Percentiles rank a stretch among this genome's conserved stretches.
Conservation (phyloP, 2,888 invertebrate species). For the Pedicia rivosa region DNA sequence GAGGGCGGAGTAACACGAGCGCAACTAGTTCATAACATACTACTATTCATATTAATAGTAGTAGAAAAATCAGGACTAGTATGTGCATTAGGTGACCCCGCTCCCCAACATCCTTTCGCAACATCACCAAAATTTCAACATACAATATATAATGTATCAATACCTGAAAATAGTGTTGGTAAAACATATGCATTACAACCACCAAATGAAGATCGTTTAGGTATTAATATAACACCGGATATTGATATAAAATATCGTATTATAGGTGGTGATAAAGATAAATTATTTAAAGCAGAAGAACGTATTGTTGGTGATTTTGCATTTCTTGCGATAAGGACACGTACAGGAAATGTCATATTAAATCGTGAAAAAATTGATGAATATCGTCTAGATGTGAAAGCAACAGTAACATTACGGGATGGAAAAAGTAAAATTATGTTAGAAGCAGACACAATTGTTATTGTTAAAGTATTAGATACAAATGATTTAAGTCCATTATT, state of each 20-base stretch:
- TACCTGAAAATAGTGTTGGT: constrained; percentile 83
- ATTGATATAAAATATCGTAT: constrained; percentile 70
- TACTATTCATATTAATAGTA: no score
- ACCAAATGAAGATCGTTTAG: constrained; percentile 62
- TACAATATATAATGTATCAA: constrained; percentile 68
- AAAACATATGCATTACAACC: constrained; percentile 67
- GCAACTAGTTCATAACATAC: constrained; percentile 14
- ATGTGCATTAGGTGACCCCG: constrained; percentile 12
- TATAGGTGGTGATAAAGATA: constrained; percentile 70
- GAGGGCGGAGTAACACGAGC: constrained; percentile 11
- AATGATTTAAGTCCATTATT: constrained; percentile 91
- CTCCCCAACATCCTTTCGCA: constrained; percentile 10
- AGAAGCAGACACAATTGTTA: constrained; percentile 55
- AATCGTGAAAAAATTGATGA: constrained; percentile 83
- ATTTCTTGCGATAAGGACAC: constrained; percentile 77
- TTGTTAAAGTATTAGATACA: constrained; percentile 60
- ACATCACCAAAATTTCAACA: constrained; percentile 39
- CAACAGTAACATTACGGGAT: constrained; percentile 41
- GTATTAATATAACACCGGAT: constrained; percentile 43
- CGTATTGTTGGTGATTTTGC: constrained; percentile 85
- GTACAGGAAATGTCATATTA: constrained; percentile 75
- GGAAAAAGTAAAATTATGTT: constrained; percentile 39
- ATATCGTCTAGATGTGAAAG: constrained; percentile 64
- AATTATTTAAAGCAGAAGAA: constrained; percentile 86
- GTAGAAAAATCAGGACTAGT: constrained; percentile 11